Percentiles rank a stretch among this genome's conserved stretches.
Conservation (phyloP, 2,888 invertebrate species). For the Aphodius sticticus region DNA sequence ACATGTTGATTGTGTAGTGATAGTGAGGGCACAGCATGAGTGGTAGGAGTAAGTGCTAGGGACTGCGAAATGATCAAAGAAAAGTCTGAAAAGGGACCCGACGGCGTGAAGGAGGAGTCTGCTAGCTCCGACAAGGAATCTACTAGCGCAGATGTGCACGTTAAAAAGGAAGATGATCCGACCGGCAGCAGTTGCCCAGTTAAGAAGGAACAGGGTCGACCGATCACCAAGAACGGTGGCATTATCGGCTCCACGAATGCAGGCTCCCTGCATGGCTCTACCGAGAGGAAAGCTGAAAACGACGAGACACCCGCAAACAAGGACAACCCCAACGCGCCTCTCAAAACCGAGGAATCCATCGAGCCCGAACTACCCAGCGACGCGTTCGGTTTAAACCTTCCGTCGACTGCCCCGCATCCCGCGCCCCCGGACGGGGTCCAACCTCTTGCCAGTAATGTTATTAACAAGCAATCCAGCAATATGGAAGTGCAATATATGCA, state of each 20-base stretch:
- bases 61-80: constrained; percentile 60
- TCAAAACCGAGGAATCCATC: constrained; percentile 57
- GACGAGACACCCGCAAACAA: constrained; percentile 47
- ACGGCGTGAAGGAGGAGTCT: constrained; percentile 60
- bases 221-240: constrained; percentile 59
- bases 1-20: constrained; percentile 53
- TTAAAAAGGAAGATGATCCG: constrained; percentile 58
- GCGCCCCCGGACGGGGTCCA: constrained; percentile 72
- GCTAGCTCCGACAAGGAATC: constrained; percentile 59
- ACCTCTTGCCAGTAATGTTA: constrained; percentile 79
- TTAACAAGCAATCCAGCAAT: constrained; percentile 80
- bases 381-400: constrained; percentile 54
- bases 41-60: constrained; percentile 55
- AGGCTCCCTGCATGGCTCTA: constrained; percentile 56
- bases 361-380: constrained; percentile 57
- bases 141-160: constrained; percentile 55
- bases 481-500: constrained; percentile 91
- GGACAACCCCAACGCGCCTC: constrained; percentile 48
- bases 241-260: constrained; percentile 60
- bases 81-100: constrained; percentile 61
- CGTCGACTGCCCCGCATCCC: constrained; percentile 50
- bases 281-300: constrained; percentile 55
- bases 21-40: constrained; percentile 54
- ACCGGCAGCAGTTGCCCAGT: constrained; percentile 51
- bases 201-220: constrained; percentile 56